Evolutionary conservation across 2,888 invertebrate genomes (phyloP).

Genomic region (Caenorhabditis sinica): DNA sequence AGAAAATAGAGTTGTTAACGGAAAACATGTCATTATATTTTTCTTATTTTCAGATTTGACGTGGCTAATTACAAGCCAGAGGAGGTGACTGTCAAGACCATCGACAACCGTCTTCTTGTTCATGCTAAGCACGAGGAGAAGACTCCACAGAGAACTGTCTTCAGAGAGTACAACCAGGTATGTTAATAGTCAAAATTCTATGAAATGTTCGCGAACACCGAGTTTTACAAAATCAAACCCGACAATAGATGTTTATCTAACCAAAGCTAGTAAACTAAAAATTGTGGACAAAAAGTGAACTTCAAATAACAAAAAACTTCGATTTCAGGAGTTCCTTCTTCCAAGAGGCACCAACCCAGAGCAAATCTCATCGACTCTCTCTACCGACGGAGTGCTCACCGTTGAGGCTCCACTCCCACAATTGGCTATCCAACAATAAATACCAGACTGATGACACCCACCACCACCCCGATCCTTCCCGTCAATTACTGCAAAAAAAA

Average conservation of each 20-base stretch:
- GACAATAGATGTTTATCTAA: no score
- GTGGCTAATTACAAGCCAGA: conserved; percentile 96
- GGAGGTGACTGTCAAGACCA: conserved; percentile 95
- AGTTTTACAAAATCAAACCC: no score
- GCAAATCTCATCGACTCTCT: conserved; percentile 95
- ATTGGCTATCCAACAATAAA: conserved; percentile 81
- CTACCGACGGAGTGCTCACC: conserved; percentile 96
- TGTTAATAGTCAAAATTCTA: no score
- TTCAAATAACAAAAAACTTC: neutral
- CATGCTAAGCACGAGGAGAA: conserved; percentile 99
- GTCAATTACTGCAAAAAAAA: conserved; percentile 3
- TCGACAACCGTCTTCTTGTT: conserved; percentile 92
- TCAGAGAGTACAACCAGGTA: conserved; percentile 94
- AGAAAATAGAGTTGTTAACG: neutral
- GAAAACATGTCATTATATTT: neutral
- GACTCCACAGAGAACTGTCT: conserved; percentile 95
- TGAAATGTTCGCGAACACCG: no score
- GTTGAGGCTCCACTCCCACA: conserved; percentile 95
- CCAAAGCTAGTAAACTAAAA: no score
- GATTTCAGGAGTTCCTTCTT: conserved; percentile 90
- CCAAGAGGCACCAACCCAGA: conserved; percentile 98
- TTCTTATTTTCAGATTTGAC: conserved; percentile 88
- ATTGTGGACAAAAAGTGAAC: no score
- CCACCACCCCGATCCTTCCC: neutral
- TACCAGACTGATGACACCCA: neutral